Percentiles rank a stretch among this genome's conserved stretches.
Conservation (phyloP, 2,113 vertebrate genomes). For the Podarcis raffonei region DNA sequence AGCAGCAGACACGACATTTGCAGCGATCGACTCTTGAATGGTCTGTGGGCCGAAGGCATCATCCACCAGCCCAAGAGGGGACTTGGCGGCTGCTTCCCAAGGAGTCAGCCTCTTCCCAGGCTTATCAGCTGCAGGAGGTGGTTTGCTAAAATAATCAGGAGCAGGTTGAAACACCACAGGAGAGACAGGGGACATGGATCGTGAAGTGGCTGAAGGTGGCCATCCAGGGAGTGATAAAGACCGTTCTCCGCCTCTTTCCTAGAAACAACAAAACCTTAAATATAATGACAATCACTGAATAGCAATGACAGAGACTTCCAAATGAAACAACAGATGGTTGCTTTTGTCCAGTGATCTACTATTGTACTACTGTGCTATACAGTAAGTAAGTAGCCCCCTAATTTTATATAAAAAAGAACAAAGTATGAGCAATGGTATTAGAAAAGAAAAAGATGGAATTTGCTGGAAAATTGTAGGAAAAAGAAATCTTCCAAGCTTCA, state of each 20-base stretch:
- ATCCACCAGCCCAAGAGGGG: slow-evolving; percentile 90
- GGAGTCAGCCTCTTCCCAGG: slow-evolving; percentile 82
- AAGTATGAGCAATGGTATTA: background rate
- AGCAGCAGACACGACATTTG: slow-evolving; percentile 86
- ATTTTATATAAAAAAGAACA: background rate
- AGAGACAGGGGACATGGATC: slow-evolving; percentile 71
- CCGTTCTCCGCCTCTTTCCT: slow-evolving; percentile 72
- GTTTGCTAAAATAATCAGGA: slow-evolving; percentile 63
- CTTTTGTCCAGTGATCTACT: background rate
- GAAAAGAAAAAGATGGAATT: background rate
- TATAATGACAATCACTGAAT: background rate
- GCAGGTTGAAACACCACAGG: slow-evolving; percentile 64
- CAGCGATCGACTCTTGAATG: slow-evolving; percentile 85
- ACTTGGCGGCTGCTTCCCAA: slow-evolving; percentile 91
- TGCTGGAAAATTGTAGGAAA: background rate
- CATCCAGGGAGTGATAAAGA: slow-evolving; percentile 84
- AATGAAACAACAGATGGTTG: background rate
- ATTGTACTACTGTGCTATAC: background rate
- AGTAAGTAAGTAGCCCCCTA: background rate
- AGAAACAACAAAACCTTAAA: slow-evolving; percentile 56
- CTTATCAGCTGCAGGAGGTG: slow-evolving; percentile 65
- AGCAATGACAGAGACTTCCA: slow-evolving; percentile 17
- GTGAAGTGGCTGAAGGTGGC: slow-evolving; percentile 45
- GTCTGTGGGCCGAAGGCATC: slow-evolving; percentile 85
- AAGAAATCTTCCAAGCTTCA: background rate